Evolutionary conservation across 2,888 invertebrate species (phyloP).

Genomic region (Sarcophaga subvicina): DNA sequence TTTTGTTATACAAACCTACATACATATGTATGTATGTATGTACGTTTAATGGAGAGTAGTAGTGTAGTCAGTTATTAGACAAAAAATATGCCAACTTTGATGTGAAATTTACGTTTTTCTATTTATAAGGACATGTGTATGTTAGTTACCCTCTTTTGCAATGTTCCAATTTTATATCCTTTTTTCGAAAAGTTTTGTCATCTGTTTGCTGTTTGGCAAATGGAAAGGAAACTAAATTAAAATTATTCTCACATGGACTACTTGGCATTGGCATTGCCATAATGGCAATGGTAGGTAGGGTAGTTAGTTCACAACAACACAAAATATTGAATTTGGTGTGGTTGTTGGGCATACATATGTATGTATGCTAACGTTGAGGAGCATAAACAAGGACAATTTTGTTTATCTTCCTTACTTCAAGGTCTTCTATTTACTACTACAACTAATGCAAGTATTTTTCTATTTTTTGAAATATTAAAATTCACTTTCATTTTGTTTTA

Average conservation of each 20-base stretch:
- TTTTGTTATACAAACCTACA: constrained; percentile 16
- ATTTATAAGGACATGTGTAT: constrained; percentile 49
- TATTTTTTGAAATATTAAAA: not conserved
- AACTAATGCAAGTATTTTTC: not conserved
- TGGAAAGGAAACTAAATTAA: constrained; percentile 27
- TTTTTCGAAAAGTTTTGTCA: constrained; percentile 43
- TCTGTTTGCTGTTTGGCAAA: constrained; percentile 4
- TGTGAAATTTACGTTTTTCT: constrained; percentile 12
- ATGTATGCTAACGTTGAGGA: not conserved
- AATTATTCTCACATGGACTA: constrained; percentile 65
- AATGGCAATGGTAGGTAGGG: constrained; percentile 27
- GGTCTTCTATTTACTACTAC: not conserved
- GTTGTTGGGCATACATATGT: constrained; percentile 1
- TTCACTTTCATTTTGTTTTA: not conserved
- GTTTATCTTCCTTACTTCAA: constrained; percentile 9
- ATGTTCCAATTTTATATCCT: constrained; percentile 20
- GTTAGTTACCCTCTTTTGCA: constrained; percentile 57
- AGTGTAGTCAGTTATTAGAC: constrained; percentile 46
- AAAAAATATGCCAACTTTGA: constrained; percentile 21
- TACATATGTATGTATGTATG: no score
- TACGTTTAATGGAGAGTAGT: not conserved
- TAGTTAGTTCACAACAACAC: constrained; percentile 42
- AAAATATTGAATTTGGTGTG: constrained; percentile 54
- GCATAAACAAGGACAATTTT: constrained; percentile 24
- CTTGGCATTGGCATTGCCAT: not conserved